These are phyloP conservation scores for Bombyx huttoni DNA, from an alignment of 2,888 invertebrate genomes.

Conservation along the genomic window DNA sequence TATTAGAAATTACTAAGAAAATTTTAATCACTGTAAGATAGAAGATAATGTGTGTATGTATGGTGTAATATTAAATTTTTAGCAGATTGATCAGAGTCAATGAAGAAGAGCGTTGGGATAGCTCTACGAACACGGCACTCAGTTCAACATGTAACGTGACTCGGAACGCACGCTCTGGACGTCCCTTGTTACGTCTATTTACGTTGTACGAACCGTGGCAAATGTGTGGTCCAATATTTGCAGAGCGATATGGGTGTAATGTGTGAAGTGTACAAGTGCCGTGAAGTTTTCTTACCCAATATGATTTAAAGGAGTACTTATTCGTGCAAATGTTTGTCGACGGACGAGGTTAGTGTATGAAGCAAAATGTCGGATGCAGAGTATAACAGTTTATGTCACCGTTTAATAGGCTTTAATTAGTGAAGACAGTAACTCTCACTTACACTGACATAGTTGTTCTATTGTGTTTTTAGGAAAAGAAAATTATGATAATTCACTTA, in stretches of 20 bases:
- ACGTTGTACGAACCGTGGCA: constrained; percentile 32
- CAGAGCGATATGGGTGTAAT: constrained; percentile 36
- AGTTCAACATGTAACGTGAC: constrained; percentile 44
- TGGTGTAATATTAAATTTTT: not conserved
- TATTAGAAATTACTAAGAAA: too few relatives aligned
- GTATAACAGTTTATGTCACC: constrained; percentile 1
- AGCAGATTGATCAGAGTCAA: constrained; percentile 27
- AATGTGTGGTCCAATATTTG: constrained; percentile 38
- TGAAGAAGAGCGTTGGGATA: constrained; percentile 36
- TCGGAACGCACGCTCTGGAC: constrained; percentile 44
- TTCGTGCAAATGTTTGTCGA: constrained; percentile 57
- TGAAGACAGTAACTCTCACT: not conserved
- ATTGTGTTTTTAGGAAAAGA: not conserved
- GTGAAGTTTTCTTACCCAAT: constrained; percentile 45
- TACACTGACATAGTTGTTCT: not conserved
- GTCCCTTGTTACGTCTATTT: constrained; percentile 35
- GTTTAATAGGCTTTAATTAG: constrained; percentile 8
- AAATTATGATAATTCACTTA: not conserved
- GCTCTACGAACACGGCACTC: constrained; percentile 27
- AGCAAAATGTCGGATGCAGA: constrained; percentile 1
- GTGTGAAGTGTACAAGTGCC: constrained; percentile 10
- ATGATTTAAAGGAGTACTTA: constrained; percentile 40
- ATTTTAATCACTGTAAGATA: not conserved
- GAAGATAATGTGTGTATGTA: not conserved
- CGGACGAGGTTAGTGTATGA: constrained; percentile 52